These are phyloP conservation scores for Patella pellucida DNA, from an alignment of 2,888 invertebrate species.

Conservation along the genomic window DNA sequence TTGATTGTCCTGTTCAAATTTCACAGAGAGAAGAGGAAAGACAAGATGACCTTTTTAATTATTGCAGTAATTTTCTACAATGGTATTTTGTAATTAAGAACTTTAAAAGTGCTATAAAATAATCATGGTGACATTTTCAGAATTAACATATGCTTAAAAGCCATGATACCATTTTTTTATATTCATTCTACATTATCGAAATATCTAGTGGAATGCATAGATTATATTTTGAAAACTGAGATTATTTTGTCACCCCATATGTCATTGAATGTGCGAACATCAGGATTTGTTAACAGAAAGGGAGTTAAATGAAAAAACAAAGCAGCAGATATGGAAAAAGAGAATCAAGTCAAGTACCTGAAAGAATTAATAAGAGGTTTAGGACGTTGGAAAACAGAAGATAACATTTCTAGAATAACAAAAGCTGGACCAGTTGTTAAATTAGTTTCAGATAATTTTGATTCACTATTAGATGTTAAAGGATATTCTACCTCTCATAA, in stretches of 20 bases:
- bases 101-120: slow-evolving; percentile 11
- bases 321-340: slow-evolving; percentile 17
- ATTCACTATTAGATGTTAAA: not conserved
- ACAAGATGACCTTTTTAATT: slow-evolving; percentile 17
- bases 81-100: slow-evolving; percentile 15
- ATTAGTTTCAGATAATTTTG: slow-evolving; percentile 4
- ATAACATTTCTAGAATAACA: slow-evolving; percentile 5
- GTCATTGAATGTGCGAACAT: slow-evolving; percentile 8
- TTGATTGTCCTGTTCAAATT: no score
- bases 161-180: slow-evolving; percentile 14
- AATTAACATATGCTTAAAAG: slow-evolving; percentile 10
- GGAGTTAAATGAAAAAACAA: slow-evolving; percentile 17
- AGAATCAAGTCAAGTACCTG: slow-evolving; percentile 10
- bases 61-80: slow-evolving; percentile 13
- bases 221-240: slow-evolving; percentile 21
- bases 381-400: slow-evolving; percentile 15
- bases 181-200: slow-evolving; percentile 9
- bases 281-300: slow-evolving; percentile 15
- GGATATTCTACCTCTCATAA: not conserved
- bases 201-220: slow-evolving; percentile 22
- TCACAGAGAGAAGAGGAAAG: not conserved
- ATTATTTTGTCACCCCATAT: not conserved
- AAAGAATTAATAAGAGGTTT: slow-evolving; percentile 13
- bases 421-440: slow-evolving; percentile 14
- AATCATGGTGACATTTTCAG: slow-evolving; percentile 19